Evolutionary conservation across 2,888 invertebrate genomes (phyloP).

Genomic region (Podotricha telesiphe): DNA sequence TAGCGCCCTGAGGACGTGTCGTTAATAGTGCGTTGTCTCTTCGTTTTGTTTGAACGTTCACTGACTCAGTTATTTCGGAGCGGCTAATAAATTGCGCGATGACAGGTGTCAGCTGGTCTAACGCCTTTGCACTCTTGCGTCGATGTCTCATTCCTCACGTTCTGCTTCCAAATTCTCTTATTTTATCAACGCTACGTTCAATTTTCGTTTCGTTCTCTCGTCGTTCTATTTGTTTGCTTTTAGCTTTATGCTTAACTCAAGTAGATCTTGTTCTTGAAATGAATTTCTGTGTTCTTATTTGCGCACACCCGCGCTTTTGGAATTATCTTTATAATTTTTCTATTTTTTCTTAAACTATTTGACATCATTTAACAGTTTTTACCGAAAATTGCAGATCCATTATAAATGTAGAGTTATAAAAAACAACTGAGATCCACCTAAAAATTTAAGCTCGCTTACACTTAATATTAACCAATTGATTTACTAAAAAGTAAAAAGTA

Average conservation of each 20-base stretch:
- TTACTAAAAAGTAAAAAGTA: no score
- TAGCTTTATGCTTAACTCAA: conserved; percentile 56
- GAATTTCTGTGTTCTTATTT: conserved; percentile 10
- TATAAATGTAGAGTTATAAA: no score
- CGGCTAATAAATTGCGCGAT: conserved; percentile 83
- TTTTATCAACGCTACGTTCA: conserved; percentile 82
- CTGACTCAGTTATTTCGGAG: conserved; percentile 82
- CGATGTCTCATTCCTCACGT: conserved; percentile 83
- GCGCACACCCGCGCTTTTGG: neutral
- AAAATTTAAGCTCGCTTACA: no score
- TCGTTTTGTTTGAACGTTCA: conserved; percentile 81
- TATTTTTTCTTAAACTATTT: no score
- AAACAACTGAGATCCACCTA: no score
- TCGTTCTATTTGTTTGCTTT: conserved; percentile 73
- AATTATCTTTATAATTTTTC: no score
- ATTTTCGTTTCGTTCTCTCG: conserved; percentile 78
- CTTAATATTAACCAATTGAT: no score
- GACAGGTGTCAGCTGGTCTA: conserved; percentile 83
- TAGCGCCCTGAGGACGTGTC: conserved; percentile 71
- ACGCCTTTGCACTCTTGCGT: conserved; percentile 84
- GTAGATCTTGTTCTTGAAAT: conserved; percentile 3
- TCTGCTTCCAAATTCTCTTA: conserved; percentile 82
- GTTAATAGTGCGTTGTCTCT: conserved; percentile 80
- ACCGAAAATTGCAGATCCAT: no score
- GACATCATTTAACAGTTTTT: no score